Conservation (phyloP, 64 coral and sea anemone genomes). For the Stichodactyla mertensii region DNA sequence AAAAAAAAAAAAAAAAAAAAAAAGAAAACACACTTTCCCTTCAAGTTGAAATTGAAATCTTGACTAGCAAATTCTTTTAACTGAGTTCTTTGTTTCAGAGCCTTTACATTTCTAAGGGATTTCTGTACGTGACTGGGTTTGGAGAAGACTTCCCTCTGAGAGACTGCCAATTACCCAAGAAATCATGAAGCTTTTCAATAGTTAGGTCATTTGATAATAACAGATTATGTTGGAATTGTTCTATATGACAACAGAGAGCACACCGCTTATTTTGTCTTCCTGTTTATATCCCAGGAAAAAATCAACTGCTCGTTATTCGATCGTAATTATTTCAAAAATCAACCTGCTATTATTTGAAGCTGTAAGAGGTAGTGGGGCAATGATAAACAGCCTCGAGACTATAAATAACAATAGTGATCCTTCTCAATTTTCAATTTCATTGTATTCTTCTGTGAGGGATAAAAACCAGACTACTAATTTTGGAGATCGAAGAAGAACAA, state of each 20-base stretch:
- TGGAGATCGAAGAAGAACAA: neutral
- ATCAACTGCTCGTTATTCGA: neutral
- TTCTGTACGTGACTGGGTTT: neutral
- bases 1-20: too few species aligned
- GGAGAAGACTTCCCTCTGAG: neutral
- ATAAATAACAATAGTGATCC: neutral
- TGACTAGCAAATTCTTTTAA: too few species aligned
- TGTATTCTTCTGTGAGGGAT: neutral
- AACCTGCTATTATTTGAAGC: neutral
- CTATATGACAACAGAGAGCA: neutral
- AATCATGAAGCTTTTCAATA: neutral
- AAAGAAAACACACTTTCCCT: neutral
- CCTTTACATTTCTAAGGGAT: neutral
- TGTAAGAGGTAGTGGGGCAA: neutral
- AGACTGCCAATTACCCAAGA: neutral
- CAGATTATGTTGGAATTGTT: neutral
- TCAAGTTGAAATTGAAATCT: neutral
- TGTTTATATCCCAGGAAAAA: neutral
- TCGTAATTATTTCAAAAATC: neutral
- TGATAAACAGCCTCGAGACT: neutral
- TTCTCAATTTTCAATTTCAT: neutral
- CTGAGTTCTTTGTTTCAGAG: too few species aligned
- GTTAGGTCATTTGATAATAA: neutral
- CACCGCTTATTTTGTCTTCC: neutral
- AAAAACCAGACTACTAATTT: neutral